Conservation (phyloP, 1,140 invertebrate genomes). For the Diabrotica virgifera region DNA sequence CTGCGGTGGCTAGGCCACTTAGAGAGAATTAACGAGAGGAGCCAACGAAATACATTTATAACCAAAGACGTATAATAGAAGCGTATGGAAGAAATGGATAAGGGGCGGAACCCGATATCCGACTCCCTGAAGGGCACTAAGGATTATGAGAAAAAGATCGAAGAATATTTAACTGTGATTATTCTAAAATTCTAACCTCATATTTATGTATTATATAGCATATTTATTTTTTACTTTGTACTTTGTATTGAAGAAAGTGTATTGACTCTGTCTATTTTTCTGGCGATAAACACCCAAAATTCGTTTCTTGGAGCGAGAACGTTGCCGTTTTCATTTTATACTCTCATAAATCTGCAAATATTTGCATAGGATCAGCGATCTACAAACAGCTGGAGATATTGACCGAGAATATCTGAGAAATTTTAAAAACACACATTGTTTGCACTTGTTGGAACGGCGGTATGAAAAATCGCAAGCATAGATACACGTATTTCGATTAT, state of each 20-base stretch:
- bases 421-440: constrained; percentile 8
- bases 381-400: constrained; percentile 24
- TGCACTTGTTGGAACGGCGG: neutral
- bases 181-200: no score
- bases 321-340: constrained; percentile 29
- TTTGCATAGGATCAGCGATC: constrained; percentile 31
- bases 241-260: neutral
- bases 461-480: neutral
- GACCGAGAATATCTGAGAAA: constrained; percentile 7
- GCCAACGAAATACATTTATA: no score
- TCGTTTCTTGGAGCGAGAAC: constrained; percentile 21
- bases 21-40: no score
- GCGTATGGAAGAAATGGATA: no score
- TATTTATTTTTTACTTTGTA: no score
- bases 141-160: no score
- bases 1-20: no score
- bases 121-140: no score
- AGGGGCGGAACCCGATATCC: no score
- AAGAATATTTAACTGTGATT: no score
- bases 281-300: constrained; percentile 18
- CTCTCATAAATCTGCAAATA: constrained; percentile 33
- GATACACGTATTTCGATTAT: neutral
- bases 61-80: no score
- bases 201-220: no score
- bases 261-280: neutral